phyloP scores from a whole-genome alignment of 2,113 vertebrate species.

The Ivindomyrus marchei region DNA sequence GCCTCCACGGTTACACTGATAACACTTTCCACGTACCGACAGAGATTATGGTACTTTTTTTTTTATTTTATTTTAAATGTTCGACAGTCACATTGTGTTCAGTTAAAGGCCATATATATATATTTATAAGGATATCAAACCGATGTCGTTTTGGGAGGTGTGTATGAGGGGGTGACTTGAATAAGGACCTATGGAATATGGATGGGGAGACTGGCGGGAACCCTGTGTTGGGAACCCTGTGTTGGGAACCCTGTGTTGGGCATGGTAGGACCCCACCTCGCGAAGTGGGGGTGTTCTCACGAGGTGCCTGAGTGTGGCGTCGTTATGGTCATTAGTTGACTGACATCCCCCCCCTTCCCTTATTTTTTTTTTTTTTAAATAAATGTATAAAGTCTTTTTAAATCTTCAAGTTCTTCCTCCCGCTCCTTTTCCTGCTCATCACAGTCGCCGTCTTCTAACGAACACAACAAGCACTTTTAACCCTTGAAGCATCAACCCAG shows the following conservation, averaged over 20 bases:
- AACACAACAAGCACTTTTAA: conserved; percentile 60
- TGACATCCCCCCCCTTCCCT: background rate
- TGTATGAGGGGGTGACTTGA: background rate
- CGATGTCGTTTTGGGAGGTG: conserved; percentile 44
- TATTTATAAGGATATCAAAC: conserved; percentile 55
- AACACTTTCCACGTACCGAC: conserved; percentile 69
- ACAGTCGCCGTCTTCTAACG: conserved; percentile 33
- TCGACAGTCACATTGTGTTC: conserved; percentile 61
- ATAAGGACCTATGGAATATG: background rate
- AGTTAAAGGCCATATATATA: conserved; percentile 68
- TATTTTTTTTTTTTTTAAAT: background rate
- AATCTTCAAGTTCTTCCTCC: conserved; percentile 29
- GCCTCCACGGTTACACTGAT: conserved; percentile 70
- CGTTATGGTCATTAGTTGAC: background rate
- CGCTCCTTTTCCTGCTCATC: conserved; percentile 26
- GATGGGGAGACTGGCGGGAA: background rate
- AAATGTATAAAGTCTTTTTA: background rate
- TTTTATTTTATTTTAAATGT: conserved; percentile 53
- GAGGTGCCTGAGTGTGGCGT: background rate
- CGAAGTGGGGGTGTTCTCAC: background rate
- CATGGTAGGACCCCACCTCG: background rate
- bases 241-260: background rate
- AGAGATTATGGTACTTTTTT: conserved; percentile 70
- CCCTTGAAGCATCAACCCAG: conserved; percentile 33
- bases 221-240: background rate